Evolutionary conservation across 2,888 invertebrate genomes (phyloP).

Genomic region (Phaedon cochleariae): DNA sequence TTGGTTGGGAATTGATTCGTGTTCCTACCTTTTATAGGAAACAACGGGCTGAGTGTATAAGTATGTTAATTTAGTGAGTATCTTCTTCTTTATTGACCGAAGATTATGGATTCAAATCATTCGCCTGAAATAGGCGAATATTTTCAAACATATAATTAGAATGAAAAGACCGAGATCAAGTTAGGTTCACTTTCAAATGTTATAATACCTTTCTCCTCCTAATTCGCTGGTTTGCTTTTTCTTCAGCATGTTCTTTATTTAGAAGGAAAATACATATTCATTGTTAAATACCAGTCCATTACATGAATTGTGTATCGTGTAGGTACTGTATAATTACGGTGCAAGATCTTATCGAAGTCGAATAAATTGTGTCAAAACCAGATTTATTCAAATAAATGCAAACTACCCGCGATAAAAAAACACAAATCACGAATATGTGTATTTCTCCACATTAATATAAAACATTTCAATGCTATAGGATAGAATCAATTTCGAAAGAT

Average conservation of each 20-base stretch:
- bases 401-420: constrained; percentile 8
- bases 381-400: constrained; percentile 31
- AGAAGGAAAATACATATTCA: constrained; percentile 17
- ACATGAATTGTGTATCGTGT: constrained; percentile 3
- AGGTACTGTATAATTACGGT: constrained; percentile 14
- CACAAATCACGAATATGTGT: not conserved
- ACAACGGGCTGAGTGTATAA: too few relatives aligned
- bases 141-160: too few relatives aligned
- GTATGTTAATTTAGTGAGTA: too few relatives aligned
- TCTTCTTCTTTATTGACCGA: too few relatives aligned
- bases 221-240: not conserved
- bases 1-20: too few relatives aligned
- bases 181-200: too few relatives aligned
- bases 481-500: not conserved
- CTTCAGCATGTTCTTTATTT: not conserved
- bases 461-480: not conserved
- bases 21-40: too few relatives aligned
- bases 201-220: too few relatives aligned
- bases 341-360: constrained; percentile 33
- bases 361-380: constrained; percentile 33
- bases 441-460: not conserved
- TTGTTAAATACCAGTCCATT: not conserved
- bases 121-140: too few relatives aligned
- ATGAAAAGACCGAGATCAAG: too few relatives aligned
- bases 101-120: too few relatives aligned